Evolutionary conservation across 1,140 invertebrate genomes (phyloP).

Genomic region (Leptonema lineaticorne): DNA sequence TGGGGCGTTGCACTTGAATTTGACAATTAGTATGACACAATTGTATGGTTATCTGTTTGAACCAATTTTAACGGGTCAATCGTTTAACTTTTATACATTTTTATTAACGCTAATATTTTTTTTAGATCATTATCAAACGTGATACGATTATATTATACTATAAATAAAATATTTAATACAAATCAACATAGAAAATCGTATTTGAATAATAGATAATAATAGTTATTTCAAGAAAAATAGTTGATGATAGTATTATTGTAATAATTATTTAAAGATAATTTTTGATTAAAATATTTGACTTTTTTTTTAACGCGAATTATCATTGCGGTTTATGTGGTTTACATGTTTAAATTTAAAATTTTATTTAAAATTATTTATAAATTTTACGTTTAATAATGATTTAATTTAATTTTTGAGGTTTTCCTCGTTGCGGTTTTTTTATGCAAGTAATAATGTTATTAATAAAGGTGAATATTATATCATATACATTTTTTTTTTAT

Average conservation of each 20-base stretch:
- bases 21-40: neutral
- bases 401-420: neutral
- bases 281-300: neutral
- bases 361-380: neutral
- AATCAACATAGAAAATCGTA: too few relatives aligned
- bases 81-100: neutral
- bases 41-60: conserved; percentile 6
- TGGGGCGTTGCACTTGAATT: conserved; percentile 12
- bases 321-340: neutral
- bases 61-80: conserved; percentile 1
- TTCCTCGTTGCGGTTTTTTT: neutral
- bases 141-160: too few relatives aligned
- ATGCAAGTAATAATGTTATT: too few relatives aligned
- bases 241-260: neutral
- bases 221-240: too few relatives aligned
- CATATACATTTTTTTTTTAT: too few relatives aligned
- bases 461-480: too few relatives aligned
- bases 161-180: too few relatives aligned
- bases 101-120: neutral
- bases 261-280: too few relatives aligned
- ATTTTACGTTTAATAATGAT: neutral
- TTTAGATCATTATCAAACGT: too few relatives aligned
- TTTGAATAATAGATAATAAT: too few relatives aligned
- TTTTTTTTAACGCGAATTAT: neutral
- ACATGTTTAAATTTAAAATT: neutral